Evolutionary conservation across 2,888 invertebrate genomes (phyloP).

Genomic region (Lamproptera curius): DNA sequence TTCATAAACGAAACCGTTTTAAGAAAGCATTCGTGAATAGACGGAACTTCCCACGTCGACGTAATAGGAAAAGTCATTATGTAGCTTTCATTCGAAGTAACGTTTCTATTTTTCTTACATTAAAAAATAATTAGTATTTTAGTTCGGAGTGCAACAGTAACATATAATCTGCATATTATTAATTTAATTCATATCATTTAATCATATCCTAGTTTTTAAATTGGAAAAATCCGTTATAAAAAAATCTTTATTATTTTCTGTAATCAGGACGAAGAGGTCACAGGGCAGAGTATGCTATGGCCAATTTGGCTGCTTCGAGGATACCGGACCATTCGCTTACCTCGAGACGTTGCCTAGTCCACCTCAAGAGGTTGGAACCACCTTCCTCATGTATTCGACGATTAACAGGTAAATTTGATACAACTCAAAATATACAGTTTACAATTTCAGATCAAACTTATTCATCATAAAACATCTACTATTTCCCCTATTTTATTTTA

Average conservation of each 20-base stretch:
- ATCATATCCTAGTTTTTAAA: no score
- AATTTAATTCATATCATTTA: no score
- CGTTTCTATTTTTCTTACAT: constrained; percentile 13
- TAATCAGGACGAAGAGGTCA: constrained; percentile 83
- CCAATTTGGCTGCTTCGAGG: constrained; percentile 94
- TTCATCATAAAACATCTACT: no score
- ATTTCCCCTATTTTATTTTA: no score
- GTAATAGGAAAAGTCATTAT: constrained; percentile 15
- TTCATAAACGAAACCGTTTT: neutral
- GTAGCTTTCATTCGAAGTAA: constrained; percentile 22
- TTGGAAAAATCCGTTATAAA: no score
- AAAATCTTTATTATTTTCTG: neutral
- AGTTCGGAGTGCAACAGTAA: no score
- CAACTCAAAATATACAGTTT: no score
- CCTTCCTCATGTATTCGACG: constrained; percentile 87
- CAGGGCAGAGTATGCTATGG: constrained; percentile 91
- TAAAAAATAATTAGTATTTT: neutral
- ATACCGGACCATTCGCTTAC: constrained; percentile 93
- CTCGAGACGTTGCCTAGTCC: constrained; percentile 92
- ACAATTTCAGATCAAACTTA: no score
- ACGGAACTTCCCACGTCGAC: constrained; percentile 18
- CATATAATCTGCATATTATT: no score
- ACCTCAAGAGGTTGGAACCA: constrained; percentile 92
- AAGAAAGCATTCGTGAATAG: constrained; percentile 6
- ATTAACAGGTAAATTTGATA: constrained; percentile 71